Base-by-base conservation (phyloP, 1,140 invertebrate genomes). In the Ostrea denselamellosa region DNA sequence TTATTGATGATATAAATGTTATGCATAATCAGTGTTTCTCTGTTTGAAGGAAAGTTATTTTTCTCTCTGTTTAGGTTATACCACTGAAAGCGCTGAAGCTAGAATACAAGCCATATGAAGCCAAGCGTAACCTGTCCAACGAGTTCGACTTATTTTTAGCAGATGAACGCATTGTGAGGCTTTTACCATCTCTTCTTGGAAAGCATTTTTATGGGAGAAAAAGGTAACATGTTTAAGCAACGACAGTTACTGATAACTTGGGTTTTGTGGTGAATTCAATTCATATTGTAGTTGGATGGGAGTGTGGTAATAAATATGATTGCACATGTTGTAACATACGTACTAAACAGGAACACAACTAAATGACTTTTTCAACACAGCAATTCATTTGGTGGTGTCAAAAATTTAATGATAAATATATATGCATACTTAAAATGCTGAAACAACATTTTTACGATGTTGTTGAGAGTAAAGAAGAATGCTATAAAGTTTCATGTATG, bases 101-200 rank as follows among this genome's bases (percentile, higher is more conserved):
- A 53, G 94, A 95, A 86, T 95, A 94, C 88, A 93, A 93, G 82
- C 87, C 92, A 51, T 94, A 85, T 92, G 94, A 95, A 90, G 92
- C 94, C 7, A 94, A 94, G 83, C 86, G 92, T 28, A 92, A 93
- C 51, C 91, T 95, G 14, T 90, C 91, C 54, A 93, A 92, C 82
- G 90, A 90, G 44, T 95, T 92, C 91, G 94, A 95, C 90, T 17
- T 94, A 4, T 95, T 93, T 88, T 87, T 95, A 17, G 92, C 92
- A 71, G 95, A 95, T 91, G 86, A 86, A 5, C 90, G 93, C 62
- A 92, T 95, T 68, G 81, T 92, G 10, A 83, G 91, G 8, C 86
- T 92, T n/a, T 87, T 95, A 19, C 93, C 93, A 4, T 87, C 90
- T 14, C 85, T 90, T 44, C 88, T 95, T 12, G 95, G 95, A 52